These are phyloP conservation scores for Meteorus cinctellus DNA, from an alignment of 2,888 invertebrate species.

Conservation along the genomic window DNA sequence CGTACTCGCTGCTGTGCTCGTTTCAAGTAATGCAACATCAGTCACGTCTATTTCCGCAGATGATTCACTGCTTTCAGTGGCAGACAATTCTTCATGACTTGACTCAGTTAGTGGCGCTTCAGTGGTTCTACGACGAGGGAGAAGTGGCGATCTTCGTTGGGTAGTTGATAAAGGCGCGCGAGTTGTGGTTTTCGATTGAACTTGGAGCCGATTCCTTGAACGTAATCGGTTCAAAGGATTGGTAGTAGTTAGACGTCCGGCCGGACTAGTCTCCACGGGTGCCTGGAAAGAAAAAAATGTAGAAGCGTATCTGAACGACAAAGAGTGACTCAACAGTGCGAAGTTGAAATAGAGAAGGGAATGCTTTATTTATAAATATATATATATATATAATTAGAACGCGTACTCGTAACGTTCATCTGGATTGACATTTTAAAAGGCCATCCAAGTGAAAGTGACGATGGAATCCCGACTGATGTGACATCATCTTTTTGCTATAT, in stretches of 20 bases:
- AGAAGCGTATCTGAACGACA: neutral
- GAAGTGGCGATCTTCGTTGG: conserved; percentile 65
- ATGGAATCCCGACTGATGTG: conserved; percentile 49
- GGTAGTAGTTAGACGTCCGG: conserved; percentile 61
- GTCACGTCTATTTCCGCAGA: conserved; percentile 58
- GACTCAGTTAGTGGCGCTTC: conserved; percentile 62
- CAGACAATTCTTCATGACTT: conserved; percentile 53
- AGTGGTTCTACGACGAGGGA: conserved; percentile 68
- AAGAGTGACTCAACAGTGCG: conserved; percentile 3
- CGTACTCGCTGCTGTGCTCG: conserved; percentile 64
- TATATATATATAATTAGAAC: conserved; percentile 17
- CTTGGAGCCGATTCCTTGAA: conserved; percentile 71
- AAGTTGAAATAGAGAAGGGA: conserved; percentile 48
- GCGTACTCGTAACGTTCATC: conserved; percentile 39
- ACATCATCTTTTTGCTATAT: conserved; percentile 53
- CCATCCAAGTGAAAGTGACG: conserved; percentile 66
- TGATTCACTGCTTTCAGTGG: conserved; percentile 42
- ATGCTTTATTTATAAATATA: too few species aligned
- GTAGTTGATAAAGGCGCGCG: conserved; percentile 61
- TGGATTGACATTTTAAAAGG: conserved; percentile 69
- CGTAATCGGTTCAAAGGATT: conserved; percentile 73
- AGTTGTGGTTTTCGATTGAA: conserved; percentile 70
- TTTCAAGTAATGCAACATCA: conserved; percentile 56
- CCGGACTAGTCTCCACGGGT: conserved; percentile 66
- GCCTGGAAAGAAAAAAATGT: conserved; percentile 55